A percentile compares a stretch with the other conserved stretches of the same genome.
phyloP scores from a whole-genome alignment of 2,888 invertebrate genomes.

The Troglohyphantes excavatus region DNA sequence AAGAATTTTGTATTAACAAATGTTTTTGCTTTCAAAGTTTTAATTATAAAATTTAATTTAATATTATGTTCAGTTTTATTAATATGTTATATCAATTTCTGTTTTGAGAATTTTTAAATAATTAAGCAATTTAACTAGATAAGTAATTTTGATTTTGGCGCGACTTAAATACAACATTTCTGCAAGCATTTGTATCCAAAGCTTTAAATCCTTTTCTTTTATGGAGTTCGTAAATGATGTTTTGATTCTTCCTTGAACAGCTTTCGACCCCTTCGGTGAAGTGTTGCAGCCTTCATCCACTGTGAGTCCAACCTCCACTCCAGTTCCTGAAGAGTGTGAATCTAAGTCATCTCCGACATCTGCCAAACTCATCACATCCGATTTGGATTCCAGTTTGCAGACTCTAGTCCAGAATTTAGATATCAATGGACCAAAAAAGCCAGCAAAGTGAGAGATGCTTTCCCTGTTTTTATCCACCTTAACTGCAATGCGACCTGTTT shows the following conservation, averaged over 20 bases:
- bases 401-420: slow-evolving; percentile 94
- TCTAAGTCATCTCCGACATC: slow-evolving; percentile 67
- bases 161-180: no score
- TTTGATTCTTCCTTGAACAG: slow-evolving; percentile 24
- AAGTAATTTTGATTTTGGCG: no score
- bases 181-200: neutral
- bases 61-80: no score
- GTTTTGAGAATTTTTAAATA: no score
- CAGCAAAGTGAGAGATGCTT: slow-evolving; percentile 71
- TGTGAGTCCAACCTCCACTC: slow-evolving; percentile 59
- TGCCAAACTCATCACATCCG: slow-evolving; percentile 89
- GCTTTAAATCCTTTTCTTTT: neutral
- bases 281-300: slow-evolving; percentile 80
- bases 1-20: no score
- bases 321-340: slow-evolving; percentile 60
- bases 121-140: no score
- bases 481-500: neutral
- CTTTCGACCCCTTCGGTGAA: slow-evolving; percentile 80
- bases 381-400: slow-evolving; percentile 96
- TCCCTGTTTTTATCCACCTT: neutral
- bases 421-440: slow-evolving; percentile 82
- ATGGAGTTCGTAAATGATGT: slow-evolving; percentile 48
- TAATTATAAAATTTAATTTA: no score
- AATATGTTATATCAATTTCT: no score
- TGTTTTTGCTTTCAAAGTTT: no score